Evolutionary conservation across 2,888 invertebrate species (phyloP), one percentile per base, ranked within the genome.

Genomic region (Agapostemon virescens): DNA sequence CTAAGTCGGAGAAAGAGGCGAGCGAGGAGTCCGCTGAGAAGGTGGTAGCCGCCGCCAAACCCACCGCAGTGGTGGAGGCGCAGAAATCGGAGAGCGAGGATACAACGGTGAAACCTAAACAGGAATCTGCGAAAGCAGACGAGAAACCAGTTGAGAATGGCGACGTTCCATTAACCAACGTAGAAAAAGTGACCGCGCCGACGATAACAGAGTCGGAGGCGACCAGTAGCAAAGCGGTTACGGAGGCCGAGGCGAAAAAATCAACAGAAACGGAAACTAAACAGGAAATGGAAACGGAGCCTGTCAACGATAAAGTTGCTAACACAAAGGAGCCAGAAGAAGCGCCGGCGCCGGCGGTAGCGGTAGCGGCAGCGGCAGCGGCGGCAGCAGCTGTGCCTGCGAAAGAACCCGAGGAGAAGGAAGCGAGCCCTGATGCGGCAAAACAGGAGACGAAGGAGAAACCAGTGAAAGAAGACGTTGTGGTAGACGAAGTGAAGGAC

Each of bases 231-330:
- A 83, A 85, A 55, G 49, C 79, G 42, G 88, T 89, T 45, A 71
- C 55, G n/a, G 88, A 87, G 5, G 81, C 85, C n/a, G 86, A 87
- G 68, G 71, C 67, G 30, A 84, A 81, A 33, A 74, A 74, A 52
- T 30, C 79, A 20, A 75, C 63, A 36, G 81, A 84, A 9, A 58
- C 40, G 40, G 87, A 78, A 77, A 78, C 77, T 45, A 80, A 72
- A 69, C 23, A 52, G 20, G 86, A 86, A 68, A 33, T 40, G 33
- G 75, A 68, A 23, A n/a, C 70, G 36, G 77, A 86, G 66, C 42
- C 72, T 4, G 82, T 89, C 20, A 92, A 93, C 79, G 92, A 92
- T 73, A 86, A 88, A 26, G 77, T 82, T 33, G 69, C 76, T n/a
- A 85, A 85, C 79, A 74, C 61, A 66, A 85, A 81, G 20, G 79